These are phyloP conservation scores for Urocynchramus pylzowi DNA, from an alignment of 2,113 vertebrate species.

Conservation along the genomic window DNA sequence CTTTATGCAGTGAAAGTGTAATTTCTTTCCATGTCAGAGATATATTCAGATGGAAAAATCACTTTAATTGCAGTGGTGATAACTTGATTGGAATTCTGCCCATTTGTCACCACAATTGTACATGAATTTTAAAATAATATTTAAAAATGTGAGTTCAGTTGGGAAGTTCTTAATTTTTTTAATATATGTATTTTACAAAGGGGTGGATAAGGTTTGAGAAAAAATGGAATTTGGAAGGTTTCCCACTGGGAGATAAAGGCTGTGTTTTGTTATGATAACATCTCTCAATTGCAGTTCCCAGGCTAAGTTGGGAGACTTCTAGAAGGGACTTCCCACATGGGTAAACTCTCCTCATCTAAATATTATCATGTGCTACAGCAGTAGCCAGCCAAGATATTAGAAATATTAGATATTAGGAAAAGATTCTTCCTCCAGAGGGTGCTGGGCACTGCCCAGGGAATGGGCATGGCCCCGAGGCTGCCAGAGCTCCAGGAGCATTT, in stretches of 20 bases:
- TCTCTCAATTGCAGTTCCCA: background rate
- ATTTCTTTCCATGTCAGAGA: slow-evolving; percentile 8
- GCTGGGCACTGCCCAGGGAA: background rate
- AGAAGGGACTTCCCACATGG: slow-evolving; percentile 16
- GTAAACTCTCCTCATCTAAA: background rate
- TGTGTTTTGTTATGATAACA: background rate
- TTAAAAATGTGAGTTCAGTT: background rate
- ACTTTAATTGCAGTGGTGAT: slow-evolving; percentile 51
- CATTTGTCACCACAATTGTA: background rate
- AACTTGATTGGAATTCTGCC: slow-evolving; percentile 26
- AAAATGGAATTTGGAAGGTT: background rate
- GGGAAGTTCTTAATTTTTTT: background rate
- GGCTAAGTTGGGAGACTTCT: background rate
- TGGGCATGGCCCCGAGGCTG: rapidly evolving
- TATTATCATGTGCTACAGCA: background rate
- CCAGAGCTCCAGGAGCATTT: background rate
- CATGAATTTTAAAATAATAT: background rate
- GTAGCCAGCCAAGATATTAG: background rate
- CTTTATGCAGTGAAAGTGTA: background rate
- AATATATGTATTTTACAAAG: background rate
- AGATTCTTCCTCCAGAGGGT: background rate
- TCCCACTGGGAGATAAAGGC: background rate
- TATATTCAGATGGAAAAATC: slow-evolving; percentile 56
- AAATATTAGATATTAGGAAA: background rate
- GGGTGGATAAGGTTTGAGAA: background rate